Conservation (phyloP, 2,113 vertebrate species). For the Struthio camelus region DNA sequence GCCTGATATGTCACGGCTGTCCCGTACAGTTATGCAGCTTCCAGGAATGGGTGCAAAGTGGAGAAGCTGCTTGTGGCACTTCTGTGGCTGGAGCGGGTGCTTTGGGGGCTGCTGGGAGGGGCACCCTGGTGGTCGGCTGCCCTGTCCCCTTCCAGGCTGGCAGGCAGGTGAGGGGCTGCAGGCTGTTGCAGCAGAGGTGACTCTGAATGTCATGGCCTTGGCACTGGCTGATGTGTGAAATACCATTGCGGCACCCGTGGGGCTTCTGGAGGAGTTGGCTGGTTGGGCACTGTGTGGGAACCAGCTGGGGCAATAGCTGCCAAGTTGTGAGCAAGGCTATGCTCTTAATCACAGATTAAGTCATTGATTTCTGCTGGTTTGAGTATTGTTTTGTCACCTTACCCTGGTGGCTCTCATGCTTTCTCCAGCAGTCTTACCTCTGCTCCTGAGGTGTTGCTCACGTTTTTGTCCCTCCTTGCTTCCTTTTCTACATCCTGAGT, state of each 20-base stretch:
- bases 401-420: neutral
- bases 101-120: neutral
- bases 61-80: neutral
- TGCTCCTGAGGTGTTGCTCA: neutral
- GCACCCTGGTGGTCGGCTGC: neutral
- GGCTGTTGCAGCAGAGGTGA: neutral
- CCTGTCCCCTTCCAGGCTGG: fast-evolving
- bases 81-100: neutral
- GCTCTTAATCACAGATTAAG: neutral
- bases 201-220: neutral
- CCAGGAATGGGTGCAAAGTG: neutral
- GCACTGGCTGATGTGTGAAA: neutral
- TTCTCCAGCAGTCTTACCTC: neutral
- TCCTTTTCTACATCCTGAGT: neutral
- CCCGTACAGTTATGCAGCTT: neutral
- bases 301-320: too few relatives aligned
- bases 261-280: neutral
- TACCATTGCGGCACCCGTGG: neutral
- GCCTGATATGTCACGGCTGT: neutral
- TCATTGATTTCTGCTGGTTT: neutral
- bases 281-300: too few relatives aligned
- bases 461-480: neutral
- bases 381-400: neutral
- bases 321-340: neutral
- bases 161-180: fast-evolving